Base-by-base conservation (phyloP, 2,888 invertebrate genomes). In the Helobdella robusta region DNA sequence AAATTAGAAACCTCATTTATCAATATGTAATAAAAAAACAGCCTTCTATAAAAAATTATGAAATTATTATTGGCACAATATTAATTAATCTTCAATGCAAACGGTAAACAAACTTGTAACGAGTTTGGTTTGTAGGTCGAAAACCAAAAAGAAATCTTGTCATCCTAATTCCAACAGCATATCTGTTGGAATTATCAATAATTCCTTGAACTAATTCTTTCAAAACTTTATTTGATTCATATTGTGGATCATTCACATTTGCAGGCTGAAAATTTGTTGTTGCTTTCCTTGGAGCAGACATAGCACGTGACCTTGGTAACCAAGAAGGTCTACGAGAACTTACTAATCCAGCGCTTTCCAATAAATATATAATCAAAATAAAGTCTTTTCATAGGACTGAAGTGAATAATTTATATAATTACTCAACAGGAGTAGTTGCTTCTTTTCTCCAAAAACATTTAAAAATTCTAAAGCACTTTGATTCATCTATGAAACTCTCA, bases 401-500 rank as follows among this genome's bases (percentile, higher is more conserved):
- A n/a, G n/a, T n/a, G n/a, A n/a, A n/a, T n/a, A n/a, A n/a, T n/a
- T n/a, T n/a, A n/a, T n/a, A n/a, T n/a, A n/a, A n/a, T n/a, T n/a
- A n/a, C n/a, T n/a, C n/a, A n/a, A n/a, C n/a, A n/a, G n/a, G n/a
- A n/a, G n/a, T n/a, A n/a, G n/a, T n/a, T n/a, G n/a, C n/a, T n/a
- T 30, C 23, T n/a, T 28, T 54, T 25, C n/a, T 8, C 18, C 28
- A 25, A 25, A 54, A 54, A 30, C 18, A 5, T 4, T 32, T 23
- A 25, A n/a, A n/a, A n/a, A 20, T 30, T 11, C 62, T 32, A 20
- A n/a, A 50, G 32, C 62, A 62, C 34, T 28, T 62, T 5, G 36
- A 30, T 50, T 62, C 62, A 34, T 62, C 48, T 8, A 62, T 50
- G 34, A 62, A 62, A 2, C 62, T 48, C 50, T 62, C 50, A 44